Evolutionary conservation across 2,797 vertebrate genomes (phyloP).

Genomic region (Oophaga sylvatica): DNA sequence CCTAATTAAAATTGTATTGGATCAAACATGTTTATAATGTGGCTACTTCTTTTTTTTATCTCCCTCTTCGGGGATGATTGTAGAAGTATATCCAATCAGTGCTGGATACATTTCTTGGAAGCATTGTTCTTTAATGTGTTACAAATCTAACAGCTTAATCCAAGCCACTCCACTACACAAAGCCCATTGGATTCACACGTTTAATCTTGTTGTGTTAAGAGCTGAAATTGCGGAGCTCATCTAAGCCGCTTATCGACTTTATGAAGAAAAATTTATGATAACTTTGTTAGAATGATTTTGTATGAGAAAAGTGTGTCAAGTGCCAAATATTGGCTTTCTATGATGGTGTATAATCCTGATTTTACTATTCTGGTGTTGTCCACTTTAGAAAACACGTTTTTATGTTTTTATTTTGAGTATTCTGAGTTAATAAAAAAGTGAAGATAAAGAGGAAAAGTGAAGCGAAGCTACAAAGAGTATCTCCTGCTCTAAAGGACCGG

Average conservation of each 20-base stretch:
- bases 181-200: conserved; percentile 8
- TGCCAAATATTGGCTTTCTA: neutral
- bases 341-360: neutral
- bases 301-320: neutral
- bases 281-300: neutral
- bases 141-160: conserved; percentile 10
- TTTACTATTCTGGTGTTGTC: no score
- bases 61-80: neutral
- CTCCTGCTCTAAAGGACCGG: neutral
- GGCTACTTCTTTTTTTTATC: neutral
- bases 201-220: conserved; percentile 31
- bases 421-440: neutral
- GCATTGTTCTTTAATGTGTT: conserved; percentile 15
- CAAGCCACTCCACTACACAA: conserved; percentile 6
- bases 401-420: no score
- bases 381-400: no score
- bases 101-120: neutral
- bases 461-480: no score
- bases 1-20: neutral
- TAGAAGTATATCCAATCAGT: neutral
- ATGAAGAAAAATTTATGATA: neutral
- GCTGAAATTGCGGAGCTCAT: neutral
- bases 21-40: neutral
- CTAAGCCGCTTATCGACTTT: conserved; percentile 27
- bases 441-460: neutral